Conservation (phyloP, 1,140 invertebrate genomes). For the Whitmania pigra region DNA sequence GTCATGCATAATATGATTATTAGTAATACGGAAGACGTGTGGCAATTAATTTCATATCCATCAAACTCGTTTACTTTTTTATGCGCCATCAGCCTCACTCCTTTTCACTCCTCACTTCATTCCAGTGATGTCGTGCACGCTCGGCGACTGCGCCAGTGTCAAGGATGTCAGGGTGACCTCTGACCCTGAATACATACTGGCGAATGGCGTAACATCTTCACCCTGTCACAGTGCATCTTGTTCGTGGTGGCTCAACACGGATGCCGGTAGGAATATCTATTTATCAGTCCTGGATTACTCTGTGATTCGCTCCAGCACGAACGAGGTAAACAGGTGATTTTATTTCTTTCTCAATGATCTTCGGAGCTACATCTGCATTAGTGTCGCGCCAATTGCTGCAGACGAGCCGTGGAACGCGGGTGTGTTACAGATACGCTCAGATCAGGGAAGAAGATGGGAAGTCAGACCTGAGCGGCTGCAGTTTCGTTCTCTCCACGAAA, state of each 20-base stretch:
- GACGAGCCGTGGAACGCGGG: background rate
- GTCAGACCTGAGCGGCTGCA: conserved; percentile 1
- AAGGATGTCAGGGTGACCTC: too few species aligned
- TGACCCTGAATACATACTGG: too few species aligned
- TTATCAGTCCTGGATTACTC: conserved; percentile 11
- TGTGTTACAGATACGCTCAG: conserved; percentile 11
- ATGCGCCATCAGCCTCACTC: too few species aligned
- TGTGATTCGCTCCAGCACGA: background rate
- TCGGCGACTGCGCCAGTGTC: too few species aligned
- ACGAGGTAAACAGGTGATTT: background rate
- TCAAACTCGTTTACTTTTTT: too few species aligned
- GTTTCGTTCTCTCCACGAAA: background rate
- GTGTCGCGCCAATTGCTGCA: background rate
- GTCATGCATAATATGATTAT: too few species aligned
- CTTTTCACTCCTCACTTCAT: too few species aligned
- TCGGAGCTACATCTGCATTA: background rate
- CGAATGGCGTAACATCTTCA: too few species aligned
- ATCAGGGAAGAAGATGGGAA: background rate
- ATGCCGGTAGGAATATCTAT: conserved; percentile 6
- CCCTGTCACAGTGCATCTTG: background rate
- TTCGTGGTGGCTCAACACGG: background rate
- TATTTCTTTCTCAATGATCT: too few species aligned
- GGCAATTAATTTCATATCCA: too few species aligned
- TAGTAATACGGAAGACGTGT: too few species aligned
- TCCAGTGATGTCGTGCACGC: too few species aligned